Conservation (phyloP, 2,888 invertebrate genomes). For the Caenorhabditis sp. region DNA sequence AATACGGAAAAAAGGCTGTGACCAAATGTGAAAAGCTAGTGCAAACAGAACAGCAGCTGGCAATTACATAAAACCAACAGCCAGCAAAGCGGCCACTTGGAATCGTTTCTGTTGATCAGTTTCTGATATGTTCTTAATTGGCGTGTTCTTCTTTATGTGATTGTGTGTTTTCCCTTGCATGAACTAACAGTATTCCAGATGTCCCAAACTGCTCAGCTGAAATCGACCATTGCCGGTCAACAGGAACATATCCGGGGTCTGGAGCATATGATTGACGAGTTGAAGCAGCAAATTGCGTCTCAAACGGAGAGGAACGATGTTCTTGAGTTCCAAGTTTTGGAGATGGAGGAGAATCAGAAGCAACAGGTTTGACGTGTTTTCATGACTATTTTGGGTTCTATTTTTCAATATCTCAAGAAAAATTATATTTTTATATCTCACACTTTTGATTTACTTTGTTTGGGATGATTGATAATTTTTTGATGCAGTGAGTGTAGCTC, state of each 20-base stretch:
- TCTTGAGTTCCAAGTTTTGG: slow-evolving; percentile 80
- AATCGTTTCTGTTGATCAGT: slow-evolving; percentile 22
- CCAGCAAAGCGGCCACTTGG: slow-evolving; percentile 9
- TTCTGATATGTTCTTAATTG: slow-evolving; percentile 42
- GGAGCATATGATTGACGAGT: slow-evolving; percentile 64
- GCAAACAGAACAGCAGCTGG: slow-evolving; percentile 40
- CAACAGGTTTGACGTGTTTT: slow-evolving; percentile 54
- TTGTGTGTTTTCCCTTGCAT: slow-evolving; percentile 37
- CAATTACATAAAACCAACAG: slow-evolving; percentile 38
- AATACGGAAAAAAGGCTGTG: neutral
- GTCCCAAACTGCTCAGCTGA: slow-evolving; percentile 68
- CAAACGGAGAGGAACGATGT: slow-evolving; percentile 77
- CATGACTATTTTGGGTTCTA: neutral
- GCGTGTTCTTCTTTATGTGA: slow-evolving; percentile 18
- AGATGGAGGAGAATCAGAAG: slow-evolving; percentile 69
- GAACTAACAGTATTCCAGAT: slow-evolving; percentile 66
- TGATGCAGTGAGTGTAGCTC: neutral
- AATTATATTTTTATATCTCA: too few species aligned
- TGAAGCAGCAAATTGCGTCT: slow-evolving; percentile 58
- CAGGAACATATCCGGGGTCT: slow-evolving; percentile 65
- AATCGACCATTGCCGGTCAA: slow-evolving; percentile 68
- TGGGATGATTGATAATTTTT: neutral
- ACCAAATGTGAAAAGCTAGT: neutral
- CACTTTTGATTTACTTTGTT: neutral
- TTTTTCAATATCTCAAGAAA: slow-evolving; percentile 5